These are phyloP conservation scores for Nerophis lumbriciformis DNA, from an alignment of 2,113 vertebrate genomes.

Conservation along the genomic window DNA sequence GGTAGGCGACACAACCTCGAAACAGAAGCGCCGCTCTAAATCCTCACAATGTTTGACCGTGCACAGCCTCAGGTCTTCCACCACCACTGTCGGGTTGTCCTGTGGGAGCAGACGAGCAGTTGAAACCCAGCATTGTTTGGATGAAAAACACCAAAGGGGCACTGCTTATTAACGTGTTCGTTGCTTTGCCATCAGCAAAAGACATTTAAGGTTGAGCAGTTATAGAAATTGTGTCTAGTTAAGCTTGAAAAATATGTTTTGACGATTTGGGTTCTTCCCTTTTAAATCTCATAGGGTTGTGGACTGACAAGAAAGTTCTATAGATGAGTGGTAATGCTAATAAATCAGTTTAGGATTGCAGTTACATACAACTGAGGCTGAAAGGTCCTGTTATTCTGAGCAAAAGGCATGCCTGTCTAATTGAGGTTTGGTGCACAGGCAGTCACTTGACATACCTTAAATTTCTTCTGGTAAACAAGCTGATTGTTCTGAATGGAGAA, in stretches of 20 bases:
- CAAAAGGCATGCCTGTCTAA: slow-evolving; percentile 32
- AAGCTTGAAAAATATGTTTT: background rate
- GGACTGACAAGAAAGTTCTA: background rate
- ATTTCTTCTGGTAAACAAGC: slow-evolving; percentile 98
- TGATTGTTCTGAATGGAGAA: slow-evolving; percentile 99
- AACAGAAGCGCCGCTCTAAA: slow-evolving; percentile 93
- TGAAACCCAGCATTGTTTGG: background rate
- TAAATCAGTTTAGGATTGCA: background rate
- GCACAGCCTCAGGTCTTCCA: slow-evolving; percentile 91
- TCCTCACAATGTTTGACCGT: slow-evolving; percentile 97
- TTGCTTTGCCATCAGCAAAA: too few relatives aligned
- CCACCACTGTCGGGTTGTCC: slow-evolving; percentile 96
- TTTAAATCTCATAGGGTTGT: too few relatives aligned
- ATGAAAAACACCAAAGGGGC: too few relatives aligned
- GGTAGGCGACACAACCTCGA: slow-evolving; percentile 96
- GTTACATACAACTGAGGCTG: background rate
- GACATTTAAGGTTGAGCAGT: background rate
- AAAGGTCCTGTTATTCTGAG: slow-evolving; percentile 1
- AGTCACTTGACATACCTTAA: slow-evolving; percentile 82
- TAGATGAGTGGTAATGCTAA: background rate
- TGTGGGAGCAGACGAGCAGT: slow-evolving; percentile 44
- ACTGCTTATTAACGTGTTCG: too few relatives aligned
- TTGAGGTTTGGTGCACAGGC: slow-evolving; percentile 10
- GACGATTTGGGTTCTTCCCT: too few relatives aligned
- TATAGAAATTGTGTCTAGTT: too few relatives aligned